Base-by-base conservation (phyloP, 1,140 invertebrate species). In the Campoletis sonorensis region DNA sequence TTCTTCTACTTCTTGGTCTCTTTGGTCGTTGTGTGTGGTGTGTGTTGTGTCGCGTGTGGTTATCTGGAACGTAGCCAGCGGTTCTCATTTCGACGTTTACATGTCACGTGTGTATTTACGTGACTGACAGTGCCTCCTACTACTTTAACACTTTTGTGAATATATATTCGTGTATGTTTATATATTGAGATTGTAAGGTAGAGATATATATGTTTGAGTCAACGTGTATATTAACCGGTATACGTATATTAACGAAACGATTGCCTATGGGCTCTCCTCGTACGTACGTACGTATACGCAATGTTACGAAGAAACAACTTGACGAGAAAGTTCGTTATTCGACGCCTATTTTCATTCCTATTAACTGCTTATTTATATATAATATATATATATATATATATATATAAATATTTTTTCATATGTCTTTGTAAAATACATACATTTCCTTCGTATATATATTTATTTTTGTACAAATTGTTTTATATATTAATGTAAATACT, bases 41-140 rank as follows among this genome's bases (percentile, higher is more conserved):
- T 45, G 40, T 45, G 40, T 45, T 45, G 40, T 45, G 40, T 45
- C 40, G 40, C 49, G 33, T 80, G 30, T 70, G 61, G 64, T 82
- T 84, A 85, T 88, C 85, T 85, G 83, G 86, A 87, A 85, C 86
- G 82, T 81, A 84, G 77, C 80, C 89, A 90, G 89, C 79, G 89
- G 89, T 90, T 87, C 89, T 90, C 89, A 90, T 85, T 85, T 81
- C 61, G 79, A 76, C 72, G 67, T 33, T 33, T 78, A 79, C 64
- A 51, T 84, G 87, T 88, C 86, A 88, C 87, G 87, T 88, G 85
- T 85, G 81, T 81, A 78, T 58, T 79, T 64, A 79, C 72, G 61
- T 75, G 68, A 81, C 51, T 84, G 71, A 80, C 73, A 83, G 75
- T 70, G 5, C 23, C 68, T 21, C 45, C 21, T 16, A 54, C 67